These are phyloP conservation scores for Sinonovacula constricta DNA, from an alignment of 1,140 invertebrate species.

Conservation along the genomic window DNA sequence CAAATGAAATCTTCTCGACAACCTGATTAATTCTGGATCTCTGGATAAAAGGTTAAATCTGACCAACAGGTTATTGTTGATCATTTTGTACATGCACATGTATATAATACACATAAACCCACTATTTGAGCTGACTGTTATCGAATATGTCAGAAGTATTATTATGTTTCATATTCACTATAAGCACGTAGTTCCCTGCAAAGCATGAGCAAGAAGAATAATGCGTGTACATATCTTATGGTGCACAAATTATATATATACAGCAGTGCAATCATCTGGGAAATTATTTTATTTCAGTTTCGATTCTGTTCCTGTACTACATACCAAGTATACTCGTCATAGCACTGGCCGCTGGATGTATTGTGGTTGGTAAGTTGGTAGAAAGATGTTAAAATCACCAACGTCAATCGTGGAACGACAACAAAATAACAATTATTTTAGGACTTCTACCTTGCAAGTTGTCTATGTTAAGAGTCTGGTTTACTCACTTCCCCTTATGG, in stretches of 20 bases:
- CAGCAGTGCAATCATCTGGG: background rate
- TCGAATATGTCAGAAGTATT: background rate
- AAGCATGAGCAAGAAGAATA: background rate
- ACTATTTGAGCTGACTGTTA: background rate
- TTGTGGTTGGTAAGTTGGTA: constrained; percentile 6
- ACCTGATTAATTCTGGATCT: too few relatives aligned
- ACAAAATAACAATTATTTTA: too few relatives aligned
- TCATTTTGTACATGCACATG: too few relatives aligned
- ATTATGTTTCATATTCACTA: background rate
- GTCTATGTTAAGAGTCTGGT: too few relatives aligned
- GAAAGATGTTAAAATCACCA: too few relatives aligned
- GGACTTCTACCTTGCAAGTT: too few relatives aligned
- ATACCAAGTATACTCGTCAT: constrained; percentile 27
- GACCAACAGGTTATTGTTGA: too few relatives aligned
- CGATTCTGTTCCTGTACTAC: constrained; percentile 3
- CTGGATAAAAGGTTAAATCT: too few relatives aligned
- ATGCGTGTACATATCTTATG: background rate
- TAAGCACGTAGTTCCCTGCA: background rate
- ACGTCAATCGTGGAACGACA: too few relatives aligned
- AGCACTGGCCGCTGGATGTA: constrained; percentile 3
- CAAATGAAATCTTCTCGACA: too few relatives aligned
- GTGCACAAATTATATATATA: background rate
- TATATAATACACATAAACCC: too few relatives aligned
- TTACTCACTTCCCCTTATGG: too few relatives aligned
- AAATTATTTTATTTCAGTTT: constrained; percentile 13